Base-by-base conservation (phyloP, 2,797 vertebrate genomes). In the Brotula barbata region DNA sequence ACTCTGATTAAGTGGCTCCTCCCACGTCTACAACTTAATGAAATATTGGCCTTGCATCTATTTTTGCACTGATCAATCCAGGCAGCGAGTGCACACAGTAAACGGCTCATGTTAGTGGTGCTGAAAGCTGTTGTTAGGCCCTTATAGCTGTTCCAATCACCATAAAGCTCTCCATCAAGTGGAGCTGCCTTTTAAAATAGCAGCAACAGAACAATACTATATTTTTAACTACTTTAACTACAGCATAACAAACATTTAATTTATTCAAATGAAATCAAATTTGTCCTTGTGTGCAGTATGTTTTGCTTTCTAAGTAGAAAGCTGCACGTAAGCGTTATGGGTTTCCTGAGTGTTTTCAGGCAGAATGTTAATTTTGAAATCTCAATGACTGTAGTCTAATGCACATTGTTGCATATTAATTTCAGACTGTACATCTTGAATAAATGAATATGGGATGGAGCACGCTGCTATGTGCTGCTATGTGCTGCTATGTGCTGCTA, bases 1-100 rank as follows among this genome's bases (percentile, higher is more conserved):
- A 57, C 65, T 71, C 43, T 64, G 47, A 69, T 68, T 31, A 47
- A 83, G 62, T 53, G 64, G 55, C 63, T 53, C 52, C 65, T 72
- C 59, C 63, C 53, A 71, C 73, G 57, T 46, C 43, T 55, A 42
- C 47, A 45, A 50, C 41, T 64, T 74, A 31, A 67, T 54, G 54
- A 73, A 61, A 68, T 3, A 4, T n/a, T 51, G 33, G 37, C 66
- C 33, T 31, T 15, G 15, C 17, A 15, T 68, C 20, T 17, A 49
- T 59, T 64, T 44, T 28, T 12, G 19, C 22, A 16, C 36, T 23
- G 17, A 72, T 63, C 50, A 31, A n/a, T 36, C 22, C 36, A 15
- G 1, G 17, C 15, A 58, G 0, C 40, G 17, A 21, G 40, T 14
- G 3, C 16, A 28, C 13, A 7, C 15, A 31, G 14, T 3, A 12